Base-by-base conservation (phyloP, 2,113 vertebrate genomes). In the Sula dactylatra region DNA sequence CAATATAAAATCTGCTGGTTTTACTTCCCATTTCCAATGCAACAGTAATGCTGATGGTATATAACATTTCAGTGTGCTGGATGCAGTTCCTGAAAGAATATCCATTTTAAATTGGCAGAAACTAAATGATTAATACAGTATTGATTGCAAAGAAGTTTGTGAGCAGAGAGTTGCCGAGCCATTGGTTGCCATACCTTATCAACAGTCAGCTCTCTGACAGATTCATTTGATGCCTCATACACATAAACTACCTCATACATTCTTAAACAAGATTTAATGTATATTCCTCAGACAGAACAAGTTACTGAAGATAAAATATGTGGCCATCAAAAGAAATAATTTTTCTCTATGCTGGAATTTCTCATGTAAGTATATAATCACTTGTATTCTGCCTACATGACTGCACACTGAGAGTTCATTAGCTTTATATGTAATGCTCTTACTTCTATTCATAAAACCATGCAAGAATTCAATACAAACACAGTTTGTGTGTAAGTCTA, bases 51-150 rank as follows among this genome's bases (percentile, higher is more conserved):
- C 45, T 88, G 47, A 79, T 82, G 58, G 56, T 88, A 86, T 27
- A 66, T 56, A 78, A 25, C 32, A n/a, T 72, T 90, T 80, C 50
- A 50, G 45, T 58, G 24, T 27, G 50, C 29, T 88, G 84, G 55
- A 85, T 64, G 31, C 32, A 83, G 76, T 59, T 42, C 22, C 31
- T 93, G 67, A 92, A 80, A 88, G 29, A 76, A 88, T 81, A 94
- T 55, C 36, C 62, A 64, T 90, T 96, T 95, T 82, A 82, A 90
- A 92, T 52, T 92, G 86, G 50, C 58, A 93, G 69, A 94, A 92
- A 90, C 36, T 84, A 86, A 95, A 95, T 88, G 40, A 97, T 96
- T 96, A 94, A 94, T 88, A 82, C 32, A 87, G 40, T 82, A 97
- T 90, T 88, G 93, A 97, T 74, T 71, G 77, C 69, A 58, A 58